Evolutionary conservation across 2,797 vertebrate species (phyloP), one percentile per base, ranked within the genome.

Genomic region (Ctenochaetus hawaiiensis): DNA sequence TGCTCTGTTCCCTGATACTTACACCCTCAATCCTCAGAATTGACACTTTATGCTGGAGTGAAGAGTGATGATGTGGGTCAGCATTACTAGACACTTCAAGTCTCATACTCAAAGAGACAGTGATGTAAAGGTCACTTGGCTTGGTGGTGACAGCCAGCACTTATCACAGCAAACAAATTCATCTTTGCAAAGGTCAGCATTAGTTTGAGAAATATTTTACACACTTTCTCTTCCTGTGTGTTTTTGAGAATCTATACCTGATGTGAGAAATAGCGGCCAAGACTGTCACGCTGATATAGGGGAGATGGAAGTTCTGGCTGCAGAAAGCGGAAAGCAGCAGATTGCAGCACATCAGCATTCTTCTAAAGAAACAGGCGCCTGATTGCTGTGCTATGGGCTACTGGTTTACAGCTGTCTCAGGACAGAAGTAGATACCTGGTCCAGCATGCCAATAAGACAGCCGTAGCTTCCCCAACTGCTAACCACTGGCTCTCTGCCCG

Each of bases 331-430:
- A 94, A 96, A 89, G 96, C 93, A 94, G 93, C 96, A 94, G 95
- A 96, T 95, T 96, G 94, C 91, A 91, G 89, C 93, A 64, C 94
- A 96, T 96, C 97, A 97, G 96, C 97, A 96, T 97, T 97, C 96
- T 96, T 94, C 93, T 94, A 94, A 95, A 93, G 94, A 96, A 95
- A 93, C 92, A 90, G 0, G 86, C 83, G 95, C 97, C 97, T 98
- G 97, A 96, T 97, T 97, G 98, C 80, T 94, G 95, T 95, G 96
- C 96, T 95, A 98, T 96, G 98, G 97, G 96, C 97, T 95, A 95
- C 95, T 99, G 97, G 92, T 96, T 96, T 97, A 96, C 98, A 99
- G 96, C 98, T 99, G 98, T 96, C 97, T 97, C 96, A 76, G 95
- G 96, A 96, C 97, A 96, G 91, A 94, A 96, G 92, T 43, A 86